phyloP scores from a whole-genome alignment of 1,140 invertebrate genomes.

The Drosophila simulans region DNA sequence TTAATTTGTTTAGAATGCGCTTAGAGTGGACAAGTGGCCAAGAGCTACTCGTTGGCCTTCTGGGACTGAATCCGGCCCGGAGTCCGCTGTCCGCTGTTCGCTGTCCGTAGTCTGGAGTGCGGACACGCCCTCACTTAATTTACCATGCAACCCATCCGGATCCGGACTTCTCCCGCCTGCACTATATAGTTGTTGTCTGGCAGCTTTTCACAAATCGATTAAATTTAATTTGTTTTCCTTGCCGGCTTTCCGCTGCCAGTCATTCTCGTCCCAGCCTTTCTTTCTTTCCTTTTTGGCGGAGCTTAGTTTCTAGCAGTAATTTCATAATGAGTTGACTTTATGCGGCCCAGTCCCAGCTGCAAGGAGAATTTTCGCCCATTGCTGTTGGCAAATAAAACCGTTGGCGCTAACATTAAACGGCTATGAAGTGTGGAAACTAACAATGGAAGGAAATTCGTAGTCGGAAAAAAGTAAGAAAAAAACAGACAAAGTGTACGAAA shows the following conservation, averaged over 20 bases:
- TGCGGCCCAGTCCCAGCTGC: slow-evolving; percentile 54
- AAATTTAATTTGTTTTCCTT: slow-evolving; percentile 84
- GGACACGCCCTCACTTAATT: slow-evolving; percentile 51
- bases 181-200: slow-evolving; percentile 51
- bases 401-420: slow-evolving; percentile 58
- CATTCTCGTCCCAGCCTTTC: slow-evolving; percentile 41
- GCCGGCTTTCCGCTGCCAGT: slow-evolving; percentile 55
- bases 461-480: slow-evolving; percentile 5
- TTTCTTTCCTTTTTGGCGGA: slow-evolving; percentile 17
- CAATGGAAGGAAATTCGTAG: slow-evolving; percentile 30
- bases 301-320: slow-evolving; percentile 62
- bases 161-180: slow-evolving; percentile 21
- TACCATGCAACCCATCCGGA: slow-evolving; percentile 40
- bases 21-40: slow-evolving; percentile 64
- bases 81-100: slow-evolving; percentile 13
- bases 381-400: slow-evolving; percentile 42
- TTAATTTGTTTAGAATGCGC: slow-evolving; percentile 84
- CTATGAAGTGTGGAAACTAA: slow-evolving; percentile 50
- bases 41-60: slow-evolving; percentile 24
- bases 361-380: slow-evolving; percentile 26
- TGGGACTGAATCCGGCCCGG: background rate
- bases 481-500: slow-evolving; percentile 15
- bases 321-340: slow-evolving; percentile 82
- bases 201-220: slow-evolving; percentile 80
- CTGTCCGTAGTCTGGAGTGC: slow-evolving; percentile 18